Percentiles rank a stretch among this genome's conserved stretches.
These are phyloP conservation scores for Thera obeliscata DNA, from an alignment of 2,888 invertebrate species.

Conservation along the genomic window DNA sequence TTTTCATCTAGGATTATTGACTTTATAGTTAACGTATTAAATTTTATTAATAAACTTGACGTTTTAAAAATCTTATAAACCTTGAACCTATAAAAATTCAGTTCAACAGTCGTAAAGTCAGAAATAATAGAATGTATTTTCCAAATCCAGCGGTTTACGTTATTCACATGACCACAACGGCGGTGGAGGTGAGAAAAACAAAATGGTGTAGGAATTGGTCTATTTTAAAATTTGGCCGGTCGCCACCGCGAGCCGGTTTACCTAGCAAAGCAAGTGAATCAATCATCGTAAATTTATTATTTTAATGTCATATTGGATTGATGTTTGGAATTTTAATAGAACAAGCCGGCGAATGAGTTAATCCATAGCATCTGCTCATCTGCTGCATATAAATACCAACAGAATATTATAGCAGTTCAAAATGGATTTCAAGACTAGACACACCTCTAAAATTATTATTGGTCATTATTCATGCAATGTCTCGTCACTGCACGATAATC, in stretches of 20 bases:
- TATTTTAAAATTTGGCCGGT: conserved; percentile 73
- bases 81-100: conserved; percentile 31
- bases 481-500: conserved; percentile 27
- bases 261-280: conserved; percentile 73
- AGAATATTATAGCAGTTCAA: conserved; percentile 7
- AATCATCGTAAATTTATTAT: conserved; percentile 59
- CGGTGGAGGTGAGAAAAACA: conserved; percentile 70
- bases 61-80: conserved; percentile 28
- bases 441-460: conserved; percentile 49
- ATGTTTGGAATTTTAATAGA: conserved; percentile 48
- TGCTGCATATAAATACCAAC: conserved; percentile 5
- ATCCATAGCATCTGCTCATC: conserved; percentile 1
- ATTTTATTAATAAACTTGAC: conserved; percentile 9
- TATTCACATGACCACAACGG: conserved; percentile 71
- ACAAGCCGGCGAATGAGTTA: conserved; percentile 11
- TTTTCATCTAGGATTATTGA: not conserved
- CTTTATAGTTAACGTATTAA: conserved; percentile 1
- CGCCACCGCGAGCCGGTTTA: conserved; percentile 66
- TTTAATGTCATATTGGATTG: conserved; percentile 56
- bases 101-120: conserved; percentile 40
- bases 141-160: conserved; percentile 30
- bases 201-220: conserved; percentile 54
- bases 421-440: conserved; percentile 35
- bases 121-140: conserved; percentile 40
- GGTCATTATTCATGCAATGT: conserved; percentile 42